Percentiles rank a stretch among this genome's conserved stretches.
phyloP scores from a whole-genome alignment of 2,888 invertebrate species.

The Amaurobius ferox region DNA sequence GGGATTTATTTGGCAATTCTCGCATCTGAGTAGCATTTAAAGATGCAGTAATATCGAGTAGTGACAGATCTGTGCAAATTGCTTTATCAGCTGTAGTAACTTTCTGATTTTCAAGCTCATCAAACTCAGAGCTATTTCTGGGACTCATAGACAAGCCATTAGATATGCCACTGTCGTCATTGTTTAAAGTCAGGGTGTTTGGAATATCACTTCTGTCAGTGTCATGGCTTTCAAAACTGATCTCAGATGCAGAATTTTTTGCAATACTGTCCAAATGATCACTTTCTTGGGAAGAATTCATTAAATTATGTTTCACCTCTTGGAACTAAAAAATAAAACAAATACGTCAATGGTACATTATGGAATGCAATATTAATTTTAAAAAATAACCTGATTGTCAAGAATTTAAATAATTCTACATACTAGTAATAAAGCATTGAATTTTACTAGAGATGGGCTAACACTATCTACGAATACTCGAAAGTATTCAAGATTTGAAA shows the following conservation, averaged over 20 bases:
- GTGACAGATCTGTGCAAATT: constrained; percentile 26
- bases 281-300: constrained; percentile 62
- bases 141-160: constrained; percentile 54
- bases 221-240: constrained; percentile 62
- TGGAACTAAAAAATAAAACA: constrained; percentile 34
- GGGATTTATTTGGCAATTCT: background rate
- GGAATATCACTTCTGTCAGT: constrained; percentile 44
- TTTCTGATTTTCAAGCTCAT: constrained; percentile 14
- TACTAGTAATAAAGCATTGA: too few species aligned
- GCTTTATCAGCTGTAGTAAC: constrained; percentile 47
- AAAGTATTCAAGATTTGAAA: too few species aligned
- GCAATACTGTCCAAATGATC: constrained; percentile 39
- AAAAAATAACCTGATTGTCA: too few species aligned
- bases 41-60: background rate
- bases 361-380: too few species aligned
- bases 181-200: constrained; percentile 33
- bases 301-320: constrained; percentile 42
- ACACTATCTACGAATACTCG: too few species aligned
- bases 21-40: background rate
- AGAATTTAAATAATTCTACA: too few species aligned
- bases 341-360: too few species aligned
- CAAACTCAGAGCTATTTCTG: constrained; percentile 47
- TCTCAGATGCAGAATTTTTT: constrained; percentile 50
- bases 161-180: constrained; percentile 64
- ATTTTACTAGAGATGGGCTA: too few species aligned